Percentiles rank a stretch among this genome's conserved stretches.
Conservation (phyloP, 2,797 vertebrate genomes). For the Smutsia gigantea region DNA sequence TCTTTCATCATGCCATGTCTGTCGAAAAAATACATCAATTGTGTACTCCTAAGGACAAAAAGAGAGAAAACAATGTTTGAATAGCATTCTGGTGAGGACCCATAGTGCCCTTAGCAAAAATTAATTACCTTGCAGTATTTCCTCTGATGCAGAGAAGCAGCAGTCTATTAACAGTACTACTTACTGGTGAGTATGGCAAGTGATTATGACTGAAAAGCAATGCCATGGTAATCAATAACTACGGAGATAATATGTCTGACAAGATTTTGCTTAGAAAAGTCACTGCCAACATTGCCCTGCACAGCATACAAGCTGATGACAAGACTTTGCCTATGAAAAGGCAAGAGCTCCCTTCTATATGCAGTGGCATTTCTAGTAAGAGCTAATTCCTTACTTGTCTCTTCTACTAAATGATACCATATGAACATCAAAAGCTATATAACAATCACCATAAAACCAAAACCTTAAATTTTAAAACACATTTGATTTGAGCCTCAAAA, state of each 20-base stretch:
- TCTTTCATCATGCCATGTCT: slow-evolving; percentile 97
- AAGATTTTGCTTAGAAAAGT: neutral
- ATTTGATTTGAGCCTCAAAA: slow-evolving; percentile 19
- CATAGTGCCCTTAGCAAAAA: neutral
- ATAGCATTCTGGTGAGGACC: neutral
- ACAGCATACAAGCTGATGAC: neutral
- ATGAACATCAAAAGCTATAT: slow-evolving; percentile 7
- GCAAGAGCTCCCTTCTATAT: neutral
- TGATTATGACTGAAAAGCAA: slow-evolving; percentile 7
- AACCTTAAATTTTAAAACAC: slow-evolving; percentile 8
- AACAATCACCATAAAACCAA: slow-evolving; percentile 7
- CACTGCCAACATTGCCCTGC: neutral
- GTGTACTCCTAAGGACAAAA: slow-evolving; percentile 93
- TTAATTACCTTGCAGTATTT: slow-evolving; percentile 6
- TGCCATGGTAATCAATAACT: neutral
- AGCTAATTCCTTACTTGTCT: neutral
- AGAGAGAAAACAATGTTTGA: slow-evolving; percentile 10
- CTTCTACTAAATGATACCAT: neutral
- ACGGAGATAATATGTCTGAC: neutral
- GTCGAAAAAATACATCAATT: slow-evolving; percentile 98
- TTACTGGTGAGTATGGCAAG: neutral
- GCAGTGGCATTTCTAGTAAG: neutral
- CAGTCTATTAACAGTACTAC: neutral
- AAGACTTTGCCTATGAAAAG: neutral
- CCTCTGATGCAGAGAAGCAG: neutral